Base-by-base conservation (phyloP, 2,888 invertebrate genomes). In the Eugnorisma glareosa region DNA sequence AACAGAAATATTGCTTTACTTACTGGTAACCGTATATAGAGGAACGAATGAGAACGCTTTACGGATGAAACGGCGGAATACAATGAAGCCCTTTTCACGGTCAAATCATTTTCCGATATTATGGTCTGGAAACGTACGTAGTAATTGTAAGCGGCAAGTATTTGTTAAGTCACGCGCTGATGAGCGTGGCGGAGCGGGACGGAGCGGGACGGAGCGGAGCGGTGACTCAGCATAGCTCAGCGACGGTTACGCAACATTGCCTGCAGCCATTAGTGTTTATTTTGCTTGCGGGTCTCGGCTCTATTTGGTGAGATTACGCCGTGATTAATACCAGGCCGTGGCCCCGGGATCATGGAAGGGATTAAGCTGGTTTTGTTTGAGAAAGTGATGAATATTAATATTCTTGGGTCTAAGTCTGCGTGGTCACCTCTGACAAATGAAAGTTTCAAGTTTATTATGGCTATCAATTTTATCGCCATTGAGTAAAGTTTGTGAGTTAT, bases 141-240 rank as follows among this genome's bases (percentile, higher is more conserved):
- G 91, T 91, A 92, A 90, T 89, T 87, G 87, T 89, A 82, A 88
- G 86, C 89, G 89, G 89, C 90, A 89, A 91, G 91, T 86, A 86
- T 88, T 93, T 92, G 93, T 90, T 89, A 89, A 92, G 94, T 94
- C 94, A 93, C 92, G 95, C 92, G 91, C 92, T 92, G 94, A 91
- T 93, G 93, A 90, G 89, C 86, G 84, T 80, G 77, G 75, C 82
- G 76, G 68, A 71, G 80, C 76, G 81, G 86, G 51, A 54, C 78
- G 85, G 24, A 24, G 51, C 51, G 10, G 57, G 51, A 54, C 78
- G 85, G 24, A 24, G 51, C 51, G 10, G 57, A 64, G 73, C 72
- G 70, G 61, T 84, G 87, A 84, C 74, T 86, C 87, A 85, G 83
- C 85, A 73, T 73, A 75, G 70, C 72, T 71, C 68, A 80, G 75